phyloP scores from a whole-genome alignment of 2,113 vertebrate genomes.

The Phyllopteryx taeniolatus region DNA sequence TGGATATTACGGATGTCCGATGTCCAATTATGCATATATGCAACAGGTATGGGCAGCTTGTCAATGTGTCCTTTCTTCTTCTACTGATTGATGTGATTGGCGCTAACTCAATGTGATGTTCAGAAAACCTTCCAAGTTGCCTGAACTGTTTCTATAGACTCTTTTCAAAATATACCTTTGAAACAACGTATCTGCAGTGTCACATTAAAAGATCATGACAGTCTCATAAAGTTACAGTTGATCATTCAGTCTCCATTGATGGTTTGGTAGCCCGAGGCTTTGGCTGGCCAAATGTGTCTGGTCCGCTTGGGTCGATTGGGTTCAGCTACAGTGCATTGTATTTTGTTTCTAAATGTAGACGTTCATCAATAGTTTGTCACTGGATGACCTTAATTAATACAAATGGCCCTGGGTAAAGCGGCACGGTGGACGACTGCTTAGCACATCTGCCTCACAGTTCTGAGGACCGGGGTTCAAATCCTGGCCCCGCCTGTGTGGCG shows the following conservation, averaged over 20 bases:
- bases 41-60: no score
- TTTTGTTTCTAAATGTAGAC: conserved; percentile 32
- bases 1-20: no score
- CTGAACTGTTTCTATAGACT: background rate
- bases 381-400: conserved; percentile 10
- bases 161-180: background rate
- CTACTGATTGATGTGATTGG: background rate
- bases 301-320: conserved; percentile 36
- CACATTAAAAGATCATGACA: background rate
- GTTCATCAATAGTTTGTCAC: conserved; percentile 18
- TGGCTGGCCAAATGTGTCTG: conserved; percentile 21
- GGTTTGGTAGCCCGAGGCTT: conserved; percentile 29
- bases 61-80: background rate
- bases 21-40: no score
- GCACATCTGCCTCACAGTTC: no score
- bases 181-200: background rate
- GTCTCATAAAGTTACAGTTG: conserved; percentile 1
- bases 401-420: conserved; percentile 7
- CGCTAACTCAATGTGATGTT: background rate
- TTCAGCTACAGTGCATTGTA: conserved; percentile 21
- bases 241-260: conserved; percentile 16
- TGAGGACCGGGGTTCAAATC: no score
- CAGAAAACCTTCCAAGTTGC: background rate
- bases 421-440: no score
- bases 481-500: no score